Evolutionary conservation across 2,888 invertebrate genomes (phyloP).

Genomic region (Vannuccia rotundouncinata): DNA sequence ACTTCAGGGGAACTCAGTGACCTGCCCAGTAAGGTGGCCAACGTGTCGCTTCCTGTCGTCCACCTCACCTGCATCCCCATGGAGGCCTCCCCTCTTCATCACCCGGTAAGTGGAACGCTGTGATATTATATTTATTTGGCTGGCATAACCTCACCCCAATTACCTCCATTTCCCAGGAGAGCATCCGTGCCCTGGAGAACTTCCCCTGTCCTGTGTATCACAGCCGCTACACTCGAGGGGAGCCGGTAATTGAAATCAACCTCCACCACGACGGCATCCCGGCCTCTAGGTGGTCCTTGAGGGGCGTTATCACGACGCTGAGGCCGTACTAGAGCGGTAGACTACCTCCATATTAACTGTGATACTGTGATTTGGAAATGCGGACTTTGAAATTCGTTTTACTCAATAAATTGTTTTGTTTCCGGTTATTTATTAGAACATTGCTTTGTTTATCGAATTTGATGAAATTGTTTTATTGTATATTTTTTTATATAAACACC

Average conservation of each 20-base stretch:
- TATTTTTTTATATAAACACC: no score
- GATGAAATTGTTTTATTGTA: no score
- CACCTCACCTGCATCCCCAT: slow-evolving; percentile 52
- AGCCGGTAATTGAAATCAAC: slow-evolving; percentile 52
- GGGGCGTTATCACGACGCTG: slow-evolving; percentile 53
- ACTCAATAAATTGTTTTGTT: no score
- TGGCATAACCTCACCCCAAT: not conserved
- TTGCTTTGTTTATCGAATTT: no score
- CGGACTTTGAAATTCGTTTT: no score
- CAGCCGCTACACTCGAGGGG: slow-evolving; percentile 43
- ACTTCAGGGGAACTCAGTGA: slow-evolving; percentile 54
- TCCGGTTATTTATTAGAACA: no score
- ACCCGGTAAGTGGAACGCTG: slow-evolving; percentile 5
- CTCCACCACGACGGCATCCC: slow-evolving; percentile 49
- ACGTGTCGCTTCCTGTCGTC: slow-evolving; percentile 52
- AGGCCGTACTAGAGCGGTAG: slow-evolving; percentile 46
- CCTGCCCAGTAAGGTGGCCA: slow-evolving; percentile 48
- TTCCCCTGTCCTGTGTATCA: slow-evolving; percentile 54
- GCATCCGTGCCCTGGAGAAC: slow-evolving; percentile 46
- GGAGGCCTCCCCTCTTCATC: slow-evolving; percentile 30
- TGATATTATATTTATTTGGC: not conserved
- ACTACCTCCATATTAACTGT: not conserved
- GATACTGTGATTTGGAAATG: no score
- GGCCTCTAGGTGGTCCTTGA: slow-evolving; percentile 51
- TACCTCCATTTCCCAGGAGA: slow-evolving; percentile 46